Conservation (phyloP, 2,113 vertebrate species). For the Semicossyphus pulcher region DNA sequence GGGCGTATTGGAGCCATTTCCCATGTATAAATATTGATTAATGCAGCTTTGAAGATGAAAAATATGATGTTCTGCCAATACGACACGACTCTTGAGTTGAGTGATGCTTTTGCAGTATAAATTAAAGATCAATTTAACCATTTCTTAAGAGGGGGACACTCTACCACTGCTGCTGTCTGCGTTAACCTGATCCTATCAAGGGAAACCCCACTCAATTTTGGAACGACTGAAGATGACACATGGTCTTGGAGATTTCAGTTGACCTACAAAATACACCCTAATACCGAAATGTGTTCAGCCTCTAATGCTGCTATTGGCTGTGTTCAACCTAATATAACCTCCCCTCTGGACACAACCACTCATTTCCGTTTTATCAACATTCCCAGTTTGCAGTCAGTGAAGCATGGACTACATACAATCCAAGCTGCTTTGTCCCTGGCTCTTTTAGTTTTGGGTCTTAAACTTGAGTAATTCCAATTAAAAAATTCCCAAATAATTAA, state of each 20-base stretch:
- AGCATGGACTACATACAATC: conserved; percentile 18
- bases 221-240: conserved; percentile 12
- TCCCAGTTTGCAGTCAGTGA: conserved; percentile 22
- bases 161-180: background rate
- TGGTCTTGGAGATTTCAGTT: conserved; percentile 9
- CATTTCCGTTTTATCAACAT: conserved; percentile 26
- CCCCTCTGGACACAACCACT: conserved; percentile 18
- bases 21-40: conserved; percentile 24
- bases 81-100: background rate
- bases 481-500: conserved; percentile 38
- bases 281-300: conserved; percentile 17
- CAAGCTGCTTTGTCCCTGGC: conserved; percentile 16
- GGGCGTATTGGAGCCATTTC: background rate
- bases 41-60: conserved; percentile 10
- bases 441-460: conserved; percentile 16
- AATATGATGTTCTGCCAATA: conserved; percentile 4
- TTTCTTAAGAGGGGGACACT: conserved; percentile 5
- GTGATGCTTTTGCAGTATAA: background rate
- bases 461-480: conserved; percentile 39
- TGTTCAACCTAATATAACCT: conserved; percentile 14
- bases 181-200: conserved; percentile 1
- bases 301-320: conserved; percentile 21
- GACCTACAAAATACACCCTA: conserved; percentile 35
- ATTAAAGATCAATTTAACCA: background rate
- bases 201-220: background rate